phyloP scores from a whole-genome alignment of 2,888 invertebrate species.

The Maniola hyperantus region DNA sequence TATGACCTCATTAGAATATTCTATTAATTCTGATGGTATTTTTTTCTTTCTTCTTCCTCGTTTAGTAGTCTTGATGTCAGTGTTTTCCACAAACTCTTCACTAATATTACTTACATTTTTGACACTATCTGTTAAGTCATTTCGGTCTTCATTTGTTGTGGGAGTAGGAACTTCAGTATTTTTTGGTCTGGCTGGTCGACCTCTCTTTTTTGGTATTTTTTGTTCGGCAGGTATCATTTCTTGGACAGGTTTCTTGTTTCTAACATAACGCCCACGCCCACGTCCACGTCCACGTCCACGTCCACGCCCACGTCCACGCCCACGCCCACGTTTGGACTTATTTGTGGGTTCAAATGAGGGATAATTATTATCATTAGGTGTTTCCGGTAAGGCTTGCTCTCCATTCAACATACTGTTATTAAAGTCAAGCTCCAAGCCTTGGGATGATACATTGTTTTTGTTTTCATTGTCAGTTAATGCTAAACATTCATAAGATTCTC shows the following conservation, averaged over 20 bases:
- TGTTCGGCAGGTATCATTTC: background rate
- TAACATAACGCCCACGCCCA: background rate
- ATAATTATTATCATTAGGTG: background rate
- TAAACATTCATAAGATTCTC: background rate
- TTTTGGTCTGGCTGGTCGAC: constrained; percentile 6
- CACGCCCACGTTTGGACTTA: background rate
- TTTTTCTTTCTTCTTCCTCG: constrained; percentile 11
- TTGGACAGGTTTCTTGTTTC: background rate
- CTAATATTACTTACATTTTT: background rate
- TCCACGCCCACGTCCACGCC: background rate
- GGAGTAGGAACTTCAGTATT: background rate
- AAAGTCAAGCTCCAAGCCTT: background rate
- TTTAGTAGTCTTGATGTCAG: background rate
- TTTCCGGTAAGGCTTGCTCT: background rate
- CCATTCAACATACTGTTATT: background rate
- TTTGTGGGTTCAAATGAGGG: background rate
- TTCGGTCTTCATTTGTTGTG: background rate
- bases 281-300: background rate
- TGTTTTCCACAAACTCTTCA: background rate
- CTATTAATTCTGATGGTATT: constrained; percentile 8
- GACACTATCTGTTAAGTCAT: background rate
- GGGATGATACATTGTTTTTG: constrained; percentile 7
- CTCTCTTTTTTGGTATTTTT: constrained; percentile 1
- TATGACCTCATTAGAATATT: constrained; percentile 10
- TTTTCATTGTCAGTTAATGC: constrained; percentile 6